A percentile compares a stretch with the other conserved stretches of the same genome.
Conservation (phyloP, 2,888 invertebrate genomes). For the Zaprionus bogoriensis region DNA sequence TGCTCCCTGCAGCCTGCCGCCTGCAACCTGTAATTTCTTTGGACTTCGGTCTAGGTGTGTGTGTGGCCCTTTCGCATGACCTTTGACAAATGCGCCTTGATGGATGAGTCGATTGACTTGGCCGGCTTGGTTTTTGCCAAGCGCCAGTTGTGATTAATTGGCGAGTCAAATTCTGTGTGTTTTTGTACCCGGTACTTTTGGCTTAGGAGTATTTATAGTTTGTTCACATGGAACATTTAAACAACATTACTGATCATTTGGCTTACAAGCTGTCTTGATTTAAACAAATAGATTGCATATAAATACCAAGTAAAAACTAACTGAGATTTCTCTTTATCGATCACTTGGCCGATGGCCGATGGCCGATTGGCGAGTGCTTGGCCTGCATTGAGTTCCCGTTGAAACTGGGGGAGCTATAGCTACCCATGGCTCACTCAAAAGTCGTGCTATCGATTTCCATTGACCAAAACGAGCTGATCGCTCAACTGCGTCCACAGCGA, state of each 20-base stretch:
- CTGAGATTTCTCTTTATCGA: background rate
- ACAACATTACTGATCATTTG: background rate
- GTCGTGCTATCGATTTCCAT: slow-evolving; percentile 53
- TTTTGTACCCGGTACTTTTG: no score
- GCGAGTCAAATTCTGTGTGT: slow-evolving; percentile 24
- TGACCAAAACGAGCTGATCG: slow-evolving; percentile 47
- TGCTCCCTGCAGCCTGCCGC: slow-evolving; percentile 24
- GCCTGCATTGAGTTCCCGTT: no score
- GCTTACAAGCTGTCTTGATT: no score
- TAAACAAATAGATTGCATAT: no score
- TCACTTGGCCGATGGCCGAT: no score
- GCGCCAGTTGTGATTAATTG: slow-evolving; percentile 67
- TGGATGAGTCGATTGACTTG: slow-evolving; percentile 45
- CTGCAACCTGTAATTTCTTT: slow-evolving; percentile 52
- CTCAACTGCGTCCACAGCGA: slow-evolving; percentile 18
- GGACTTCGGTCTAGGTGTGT: slow-evolving; percentile 19
- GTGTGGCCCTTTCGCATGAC: slow-evolving; percentile 62
- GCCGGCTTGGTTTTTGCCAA: slow-evolving; percentile 36
- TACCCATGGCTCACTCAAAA: no score
- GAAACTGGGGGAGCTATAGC: no score
- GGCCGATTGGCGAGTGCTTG: no score
- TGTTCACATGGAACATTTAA: background rate
- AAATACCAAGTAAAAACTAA: no score
- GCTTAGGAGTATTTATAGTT: no score
- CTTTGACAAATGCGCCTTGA: slow-evolving; percentile 71